Evolutionary conservation across 2,113 vertebrate genomes (phyloP).

Genomic region (Atrichornis clamosus): DNA sequence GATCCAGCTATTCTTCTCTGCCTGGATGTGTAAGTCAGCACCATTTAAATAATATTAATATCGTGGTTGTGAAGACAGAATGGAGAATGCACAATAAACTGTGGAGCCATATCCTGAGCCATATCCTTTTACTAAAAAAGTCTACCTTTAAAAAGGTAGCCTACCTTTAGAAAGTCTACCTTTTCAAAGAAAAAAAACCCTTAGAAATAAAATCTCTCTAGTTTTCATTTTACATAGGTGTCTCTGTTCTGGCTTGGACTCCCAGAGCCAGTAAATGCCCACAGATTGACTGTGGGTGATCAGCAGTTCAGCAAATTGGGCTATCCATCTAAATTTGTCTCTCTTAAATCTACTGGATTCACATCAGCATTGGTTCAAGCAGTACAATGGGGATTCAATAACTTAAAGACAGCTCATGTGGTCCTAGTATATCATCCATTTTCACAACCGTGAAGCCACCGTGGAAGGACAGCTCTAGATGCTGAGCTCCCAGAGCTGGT

Average conservation of each 20-base stretch:
- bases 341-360: background rate
- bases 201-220: background rate
- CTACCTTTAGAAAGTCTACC: background rate
- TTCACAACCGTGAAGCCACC: background rate
- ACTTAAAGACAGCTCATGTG: background rate
- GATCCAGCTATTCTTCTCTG: background rate
- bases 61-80: background rate
- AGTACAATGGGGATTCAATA: background rate
- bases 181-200: background rate
- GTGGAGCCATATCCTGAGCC: background rate
- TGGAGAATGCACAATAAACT: background rate
- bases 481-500: background rate
- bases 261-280: background rate
- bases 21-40: background rate
- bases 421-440: background rate
- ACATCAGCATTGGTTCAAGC: background rate
- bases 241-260: background rate
- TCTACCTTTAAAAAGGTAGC: background rate
- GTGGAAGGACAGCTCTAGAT: background rate
- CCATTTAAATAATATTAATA: too few species aligned
- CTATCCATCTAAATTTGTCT: slow-evolving; percentile 34
- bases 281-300: slow-evolving; percentile 24
- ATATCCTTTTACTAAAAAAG: background rate
- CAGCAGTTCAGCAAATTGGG: slow-evolving; percentile 9
- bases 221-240: background rate